Evolutionary conservation across 2,888 invertebrate genomes (phyloP).

Genomic region (Hofmannophila pseudospretella): DNA sequence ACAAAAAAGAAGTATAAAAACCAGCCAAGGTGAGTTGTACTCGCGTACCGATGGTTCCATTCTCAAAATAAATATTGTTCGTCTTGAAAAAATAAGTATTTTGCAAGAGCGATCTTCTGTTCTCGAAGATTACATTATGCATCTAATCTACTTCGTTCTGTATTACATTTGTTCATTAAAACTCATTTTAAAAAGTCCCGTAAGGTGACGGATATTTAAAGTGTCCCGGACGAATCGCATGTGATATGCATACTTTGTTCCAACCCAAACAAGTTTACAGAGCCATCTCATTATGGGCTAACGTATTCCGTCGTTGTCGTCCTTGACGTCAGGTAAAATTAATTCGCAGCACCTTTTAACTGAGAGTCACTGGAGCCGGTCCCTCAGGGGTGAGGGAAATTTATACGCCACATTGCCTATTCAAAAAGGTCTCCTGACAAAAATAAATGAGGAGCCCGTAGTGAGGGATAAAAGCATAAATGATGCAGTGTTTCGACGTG

Average conservation of each 20-base stretch:
- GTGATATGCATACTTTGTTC: conserved; percentile 4
- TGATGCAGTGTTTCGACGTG: conserved; percentile 20
- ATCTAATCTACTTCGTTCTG: too few species aligned
- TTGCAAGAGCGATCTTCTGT: too few species aligned
- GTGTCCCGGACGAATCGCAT: too few species aligned
- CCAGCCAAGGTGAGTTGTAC: too few species aligned
- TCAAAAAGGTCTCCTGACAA: conserved; percentile 61
- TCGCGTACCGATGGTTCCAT: too few species aligned
- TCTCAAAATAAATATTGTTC: too few species aligned
- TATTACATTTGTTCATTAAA: too few species aligned
- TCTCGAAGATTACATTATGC: too few species aligned
- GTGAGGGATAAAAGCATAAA: conserved; percentile 31
- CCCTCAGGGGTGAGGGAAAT: conserved; percentile 52
- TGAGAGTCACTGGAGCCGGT: conserved; percentile 45
- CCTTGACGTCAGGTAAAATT: conserved; percentile 67
- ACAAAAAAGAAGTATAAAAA: too few species aligned
- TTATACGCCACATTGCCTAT: conserved; percentile 71
- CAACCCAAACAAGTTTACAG: conserved; percentile 38
- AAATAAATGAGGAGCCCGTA: conserved; percentile 55
- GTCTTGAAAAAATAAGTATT: too few species aligned
- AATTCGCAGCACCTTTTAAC: conserved; percentile 68
- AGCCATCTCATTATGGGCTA: conserved; percentile 53
- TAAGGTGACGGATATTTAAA: too few species aligned
- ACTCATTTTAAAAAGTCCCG: too few species aligned
- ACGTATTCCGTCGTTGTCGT: conserved; percentile 49